Evolutionary conservation across 2,113 vertebrate species (phyloP), one percentile per base, ranked within the genome.

Genomic region (Scatophagus argus): DNA sequence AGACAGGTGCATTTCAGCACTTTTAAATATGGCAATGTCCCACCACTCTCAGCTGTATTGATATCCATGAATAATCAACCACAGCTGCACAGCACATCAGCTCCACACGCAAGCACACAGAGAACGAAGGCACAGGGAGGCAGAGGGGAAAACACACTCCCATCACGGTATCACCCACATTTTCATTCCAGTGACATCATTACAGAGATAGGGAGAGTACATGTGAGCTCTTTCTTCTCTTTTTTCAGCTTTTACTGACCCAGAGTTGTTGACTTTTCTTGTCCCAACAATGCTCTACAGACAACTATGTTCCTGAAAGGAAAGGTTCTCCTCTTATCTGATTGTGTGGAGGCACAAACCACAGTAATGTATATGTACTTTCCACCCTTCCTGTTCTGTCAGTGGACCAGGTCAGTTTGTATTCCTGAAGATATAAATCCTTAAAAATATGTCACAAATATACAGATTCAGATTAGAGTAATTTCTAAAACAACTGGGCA

Each of bases 41-140:
- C 85, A 82, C 84, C 49, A 79, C 77, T 70, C 82, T 70, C 82
- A 78, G 81, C 67, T 84, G 65, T 76, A 92, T 91, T 76, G 69
- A 91, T 92, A 86, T 29, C 84, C 74, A 88, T 88, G 87, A 91
- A 91, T 92, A 91, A 92, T 88, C 88, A 78, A 88, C 21, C 62
- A 71, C 78, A 84, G 73, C 76, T 58, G 79, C 83, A 83, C 68
- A 46, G 59, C 66, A 68, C 73, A 74, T 73, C 87, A 81, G 83
- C 85, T 54, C 51, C 69, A 74, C 27, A 47, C 39, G 51, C 44
- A 47, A n/a, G 51, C 41, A 66, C 39, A 29, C 43, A 32, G 32
- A 34, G 36, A 78, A 75, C 32, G 73, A 34, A 66, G 29, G n/a
- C 59, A 66, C 34, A 29, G 19, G 4, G 25, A 60, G 59, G 47